Conservation (phyloP, 2,113 vertebrate genomes). For the Phoenicopterus ruber region DNA sequence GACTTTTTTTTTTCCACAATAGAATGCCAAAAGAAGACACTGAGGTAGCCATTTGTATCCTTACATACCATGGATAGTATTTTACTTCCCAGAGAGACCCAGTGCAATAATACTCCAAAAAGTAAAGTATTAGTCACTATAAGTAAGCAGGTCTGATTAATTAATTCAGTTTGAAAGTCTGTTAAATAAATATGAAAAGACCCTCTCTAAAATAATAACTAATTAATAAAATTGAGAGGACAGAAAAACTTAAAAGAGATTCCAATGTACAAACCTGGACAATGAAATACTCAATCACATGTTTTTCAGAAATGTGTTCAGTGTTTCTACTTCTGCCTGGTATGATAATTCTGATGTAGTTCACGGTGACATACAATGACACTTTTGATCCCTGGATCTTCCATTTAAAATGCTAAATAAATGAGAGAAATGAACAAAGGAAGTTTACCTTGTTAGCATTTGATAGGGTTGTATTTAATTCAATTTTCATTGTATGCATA, state of each 20-base stretch:
- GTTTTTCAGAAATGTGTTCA: neutral
- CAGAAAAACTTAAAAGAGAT: neutral
- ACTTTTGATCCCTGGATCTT: neutral
- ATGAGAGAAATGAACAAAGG: neutral
- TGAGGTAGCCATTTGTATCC: neutral
- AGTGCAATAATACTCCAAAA: neutral
- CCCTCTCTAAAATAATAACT: neutral
- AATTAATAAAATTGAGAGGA: neutral
- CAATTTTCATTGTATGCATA: neutral
- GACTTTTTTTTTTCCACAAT: neutral
- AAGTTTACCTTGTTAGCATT: neutral
- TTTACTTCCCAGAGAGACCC: neutral
- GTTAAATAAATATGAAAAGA: neutral
- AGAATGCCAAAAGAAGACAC: neutral
- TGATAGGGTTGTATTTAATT: neutral
- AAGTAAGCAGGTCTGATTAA: neutral
- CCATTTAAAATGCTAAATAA: neutral
- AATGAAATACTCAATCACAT: neutral
- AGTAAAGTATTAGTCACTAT: neutral
- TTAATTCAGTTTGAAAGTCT: neutral
- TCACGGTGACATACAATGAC: neutral
- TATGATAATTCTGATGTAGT: neutral
- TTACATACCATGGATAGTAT: neutral
- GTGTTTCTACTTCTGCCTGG: neutral
- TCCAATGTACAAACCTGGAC: neutral